Evolutionary conservation across 2,797 vertebrate genomes (phyloP).

Genomic region (Etheostoma nigrum): DNA sequence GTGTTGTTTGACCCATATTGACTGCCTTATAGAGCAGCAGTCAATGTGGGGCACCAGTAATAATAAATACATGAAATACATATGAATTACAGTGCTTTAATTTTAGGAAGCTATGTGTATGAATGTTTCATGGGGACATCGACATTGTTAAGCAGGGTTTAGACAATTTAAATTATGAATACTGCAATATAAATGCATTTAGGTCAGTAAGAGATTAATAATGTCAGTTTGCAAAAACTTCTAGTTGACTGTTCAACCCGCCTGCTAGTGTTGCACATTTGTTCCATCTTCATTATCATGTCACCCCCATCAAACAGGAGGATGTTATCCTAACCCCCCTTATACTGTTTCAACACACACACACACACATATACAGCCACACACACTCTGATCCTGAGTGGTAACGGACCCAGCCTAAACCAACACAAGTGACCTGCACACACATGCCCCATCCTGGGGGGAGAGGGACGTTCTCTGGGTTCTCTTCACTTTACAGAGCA

Average conservation of each 20-base stretch:
- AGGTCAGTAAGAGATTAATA: not conserved
- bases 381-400: constrained; percentile 13
- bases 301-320: constrained; percentile 31
- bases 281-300: constrained; percentile 25
- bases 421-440: constrained; percentile 43
- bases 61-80: no score
- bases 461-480: constrained; percentile 8
- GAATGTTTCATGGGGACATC: no score
- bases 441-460: constrained; percentile 12
- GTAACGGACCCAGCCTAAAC: constrained; percentile 17
- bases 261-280: not conserved
- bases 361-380: constrained; percentile 15
- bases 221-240: not conserved
- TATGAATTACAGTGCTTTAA: no score
- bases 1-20: no score
- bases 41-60: no score
- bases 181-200: not conserved
- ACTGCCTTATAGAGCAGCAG: no score
- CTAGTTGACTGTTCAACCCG: not conserved
- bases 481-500: not conserved
- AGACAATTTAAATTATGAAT: not conserved
- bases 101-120: no score
- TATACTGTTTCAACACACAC: constrained; percentile 32
- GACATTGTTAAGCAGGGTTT: not conserved
- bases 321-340: constrained; percentile 22